These are phyloP conservation scores for Oscheius sp. DNA, from an alignment of 2,888 invertebrate species.

Conservation along the genomic window DNA sequence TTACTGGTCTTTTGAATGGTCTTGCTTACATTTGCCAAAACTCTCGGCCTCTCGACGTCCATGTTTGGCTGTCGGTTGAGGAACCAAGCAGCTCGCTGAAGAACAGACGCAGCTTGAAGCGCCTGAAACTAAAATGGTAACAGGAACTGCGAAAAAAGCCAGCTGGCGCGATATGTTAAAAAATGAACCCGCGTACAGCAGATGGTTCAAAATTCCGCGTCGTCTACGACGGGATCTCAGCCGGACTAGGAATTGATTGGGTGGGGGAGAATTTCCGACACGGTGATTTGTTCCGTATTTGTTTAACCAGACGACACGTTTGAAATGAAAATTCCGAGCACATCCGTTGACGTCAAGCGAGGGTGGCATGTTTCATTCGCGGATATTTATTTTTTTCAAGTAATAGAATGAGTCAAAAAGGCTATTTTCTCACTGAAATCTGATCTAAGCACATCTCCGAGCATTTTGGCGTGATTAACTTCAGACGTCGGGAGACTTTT, in stretches of 20 bases:
- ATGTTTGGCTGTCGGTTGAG: conserved; percentile 6
- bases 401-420: neutral
- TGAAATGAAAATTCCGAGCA: conserved; percentile 26
- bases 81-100: conserved; percentile 25
- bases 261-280: neutral
- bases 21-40: conserved; percentile 52
- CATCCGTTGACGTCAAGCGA: conserved; percentile 19
- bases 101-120: conserved; percentile 23
- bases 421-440: conserved; percentile 2
- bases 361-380: neutral
- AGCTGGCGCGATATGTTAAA: neutral
- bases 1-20: conserved; percentile 55
- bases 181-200: neutral
- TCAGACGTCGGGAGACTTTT: neutral
- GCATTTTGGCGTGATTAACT: too few species aligned
- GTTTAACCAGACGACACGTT: conserved; percentile 31
- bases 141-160: neutral
- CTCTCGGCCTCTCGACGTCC: conserved; percentile 20
- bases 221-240: neutral
- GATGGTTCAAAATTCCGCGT: conserved; percentile 15
- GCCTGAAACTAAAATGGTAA: neutral
- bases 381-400: neutral
- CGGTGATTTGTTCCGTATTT: conserved; percentile 22
- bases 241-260: neutral
- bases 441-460: neutral